Evolutionary conservation across 2,888 invertebrate genomes (phyloP).

Genomic region (Eulithis testata): DNA sequence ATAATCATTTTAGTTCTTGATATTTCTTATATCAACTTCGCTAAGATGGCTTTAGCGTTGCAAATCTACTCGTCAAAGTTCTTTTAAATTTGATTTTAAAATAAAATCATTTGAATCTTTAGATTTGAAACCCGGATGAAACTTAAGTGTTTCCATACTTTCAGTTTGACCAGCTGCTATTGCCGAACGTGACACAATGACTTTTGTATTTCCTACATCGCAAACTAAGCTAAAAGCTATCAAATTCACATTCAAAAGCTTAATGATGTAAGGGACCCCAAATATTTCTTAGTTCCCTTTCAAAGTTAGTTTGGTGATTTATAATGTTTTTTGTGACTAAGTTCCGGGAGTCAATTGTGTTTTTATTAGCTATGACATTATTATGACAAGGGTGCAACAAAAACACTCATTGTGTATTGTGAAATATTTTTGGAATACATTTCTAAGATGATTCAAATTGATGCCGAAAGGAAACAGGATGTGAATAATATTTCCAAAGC

Average conservation of each 20-base stretch:
- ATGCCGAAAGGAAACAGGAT: conserved; percentile 20
- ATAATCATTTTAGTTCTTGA: neutral
- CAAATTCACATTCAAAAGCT: conserved; percentile 23
- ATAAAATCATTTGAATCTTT: too few relatives aligned
- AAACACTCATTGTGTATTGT: conserved; percentile 52
- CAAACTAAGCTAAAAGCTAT: conserved; percentile 18
- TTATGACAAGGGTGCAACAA: conserved; percentile 58
- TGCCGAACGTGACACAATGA: neutral
- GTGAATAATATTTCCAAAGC: neutral
- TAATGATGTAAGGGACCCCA: conserved; percentile 34
- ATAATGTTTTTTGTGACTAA: conserved; percentile 65
- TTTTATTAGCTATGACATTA: conserved; percentile 66
- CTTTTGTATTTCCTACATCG: conserved; percentile 6
- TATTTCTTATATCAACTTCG: neutral
- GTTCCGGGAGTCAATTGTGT: conserved; percentile 71
- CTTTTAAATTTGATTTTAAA: too few relatives aligned
- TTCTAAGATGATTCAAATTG: conserved; percentile 27
- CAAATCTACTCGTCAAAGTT: too few relatives aligned
- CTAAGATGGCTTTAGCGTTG: too few relatives aligned
- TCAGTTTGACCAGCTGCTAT: neutral
- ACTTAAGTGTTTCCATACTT: neutral
- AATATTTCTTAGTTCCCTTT: conserved; percentile 36
- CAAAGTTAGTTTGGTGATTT: conserved; percentile 56
- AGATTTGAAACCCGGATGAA: too few relatives aligned
- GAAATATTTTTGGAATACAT: conserved; percentile 42